These are phyloP conservation scores for Cryptocheilus praepositus DNA, from an alignment of 2,888 invertebrate genomes.

Conservation along the genomic window DNA sequence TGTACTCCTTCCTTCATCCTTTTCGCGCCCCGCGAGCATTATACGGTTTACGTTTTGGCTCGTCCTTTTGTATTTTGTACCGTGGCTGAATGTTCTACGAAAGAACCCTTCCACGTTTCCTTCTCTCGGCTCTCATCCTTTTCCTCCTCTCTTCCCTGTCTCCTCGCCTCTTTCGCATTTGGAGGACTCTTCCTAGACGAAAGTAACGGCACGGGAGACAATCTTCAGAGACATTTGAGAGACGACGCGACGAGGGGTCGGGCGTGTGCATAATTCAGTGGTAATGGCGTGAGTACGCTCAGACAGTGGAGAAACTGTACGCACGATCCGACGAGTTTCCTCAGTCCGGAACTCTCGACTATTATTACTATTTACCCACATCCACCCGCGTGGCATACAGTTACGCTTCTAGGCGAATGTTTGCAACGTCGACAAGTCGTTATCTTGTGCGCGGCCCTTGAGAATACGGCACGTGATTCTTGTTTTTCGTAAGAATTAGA, in stretches of 20 bases:
- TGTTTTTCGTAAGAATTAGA: no score
- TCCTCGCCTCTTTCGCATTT: neutral
- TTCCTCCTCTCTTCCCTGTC: slow-evolving; percentile 1
- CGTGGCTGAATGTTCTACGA: slow-evolving; percentile 49
- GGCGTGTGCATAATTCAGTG: slow-evolving; percentile 55
- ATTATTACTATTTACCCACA: slow-evolving; percentile 49
- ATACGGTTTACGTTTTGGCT: slow-evolving; percentile 54
- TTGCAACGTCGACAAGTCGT: slow-evolving; percentile 22
- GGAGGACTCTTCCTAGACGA: neutral
- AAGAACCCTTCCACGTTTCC: slow-evolving; percentile 33
- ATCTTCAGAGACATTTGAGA: slow-evolving; percentile 50
- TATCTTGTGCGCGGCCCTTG: neutral
- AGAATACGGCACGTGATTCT: no score
- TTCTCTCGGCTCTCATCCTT: neutral
- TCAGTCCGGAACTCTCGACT: slow-evolving; percentile 37
- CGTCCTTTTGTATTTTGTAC: slow-evolving; percentile 53
- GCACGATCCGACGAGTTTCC: slow-evolving; percentile 43
- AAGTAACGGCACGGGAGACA: slow-evolving; percentile 2
- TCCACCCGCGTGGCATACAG: slow-evolving; percentile 12
- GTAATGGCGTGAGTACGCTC: slow-evolving; percentile 51
- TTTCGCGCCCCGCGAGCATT: slow-evolving; percentile 28
- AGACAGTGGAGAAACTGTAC: slow-evolving; percentile 40
- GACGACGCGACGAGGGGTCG: slow-evolving; percentile 25
- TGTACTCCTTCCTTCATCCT: neutral
- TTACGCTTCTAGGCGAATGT: slow-evolving; percentile 20